Evolutionary conservation across 2,888 invertebrate species (phyloP).

Genomic region (Brachycybe producta): DNA sequence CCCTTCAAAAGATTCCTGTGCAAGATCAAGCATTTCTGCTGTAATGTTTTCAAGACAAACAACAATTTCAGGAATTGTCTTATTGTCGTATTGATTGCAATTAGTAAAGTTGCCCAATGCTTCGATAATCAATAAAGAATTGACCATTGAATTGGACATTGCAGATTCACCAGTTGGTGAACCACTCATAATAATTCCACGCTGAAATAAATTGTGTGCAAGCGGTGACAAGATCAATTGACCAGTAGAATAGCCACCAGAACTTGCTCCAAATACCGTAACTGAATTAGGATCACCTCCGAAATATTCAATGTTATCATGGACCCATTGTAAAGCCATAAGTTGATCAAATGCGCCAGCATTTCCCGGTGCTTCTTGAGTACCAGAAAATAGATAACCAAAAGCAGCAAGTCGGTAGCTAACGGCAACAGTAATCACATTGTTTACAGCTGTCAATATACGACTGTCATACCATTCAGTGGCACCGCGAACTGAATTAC

Average conservation of each 20-base stretch:
- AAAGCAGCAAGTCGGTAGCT: conserved; percentile 88
- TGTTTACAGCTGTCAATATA: conserved; percentile 73
- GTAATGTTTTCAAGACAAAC: not conserved
- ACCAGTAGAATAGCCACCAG: conserved; percentile 84
- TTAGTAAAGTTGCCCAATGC: no score
- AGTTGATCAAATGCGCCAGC: conserved; percentile 87
- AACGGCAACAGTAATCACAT: conserved; percentile 88
- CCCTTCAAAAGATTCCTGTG: no score
- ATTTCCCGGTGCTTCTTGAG: conserved; percentile 69
- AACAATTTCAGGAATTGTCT: no score
- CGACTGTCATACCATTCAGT: conserved; percentile 71
- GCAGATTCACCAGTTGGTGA: no score
- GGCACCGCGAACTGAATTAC: conserved; percentile 83
- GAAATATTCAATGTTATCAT: conserved; percentile 71
- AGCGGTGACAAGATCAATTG: conserved; percentile 67
- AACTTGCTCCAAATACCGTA: conserved; percentile 87
- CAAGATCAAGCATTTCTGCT: not conserved
- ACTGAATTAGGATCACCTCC: conserved; percentile 82
- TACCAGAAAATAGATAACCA: conserved; percentile 43
- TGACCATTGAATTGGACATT: no score
- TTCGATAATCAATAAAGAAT: no score
- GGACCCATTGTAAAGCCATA: conserved; percentile 82
- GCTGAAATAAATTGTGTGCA: conserved; percentile 22
- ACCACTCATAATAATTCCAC: conserved; percentile 2
- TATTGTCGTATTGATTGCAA: no score